A percentile compares a stretch with the other conserved stretches of the same genome.
phyloP scores from a whole-genome alignment of 30 jellyfish, hydroid and myxozoan genomes.

The Euphysa ruthae region DNA sequence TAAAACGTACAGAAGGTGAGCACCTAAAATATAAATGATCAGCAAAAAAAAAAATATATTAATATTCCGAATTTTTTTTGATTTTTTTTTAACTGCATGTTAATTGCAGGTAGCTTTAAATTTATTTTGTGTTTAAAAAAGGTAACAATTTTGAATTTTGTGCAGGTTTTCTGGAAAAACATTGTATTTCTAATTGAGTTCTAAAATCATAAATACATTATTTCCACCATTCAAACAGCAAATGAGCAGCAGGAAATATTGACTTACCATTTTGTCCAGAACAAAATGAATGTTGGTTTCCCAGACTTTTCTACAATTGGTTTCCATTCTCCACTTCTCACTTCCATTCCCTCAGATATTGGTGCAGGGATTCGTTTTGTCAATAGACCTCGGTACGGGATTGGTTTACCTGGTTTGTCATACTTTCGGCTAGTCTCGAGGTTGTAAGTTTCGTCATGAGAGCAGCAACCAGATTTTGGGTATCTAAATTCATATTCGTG shows the following conservation, averaged over 20 bases:
- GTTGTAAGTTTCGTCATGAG: conserved; percentile 16
- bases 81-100: too few species aligned
- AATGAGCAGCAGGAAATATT: too few species aligned
- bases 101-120: too few species aligned
- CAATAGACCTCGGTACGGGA: conserved; percentile 31
- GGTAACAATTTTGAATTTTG: too few species aligned
- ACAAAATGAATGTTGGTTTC: conserved; percentile 40
- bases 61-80: too few species aligned
- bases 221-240: neutral
- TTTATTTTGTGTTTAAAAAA: too few species aligned
- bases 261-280: conserved; percentile 56
- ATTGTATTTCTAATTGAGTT: too few species aligned
- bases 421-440: conserved; percentile 17
- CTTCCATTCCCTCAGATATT: conserved; percentile 29
- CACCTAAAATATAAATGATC: conserved; percentile 9
- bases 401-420: conserved; percentile 34
- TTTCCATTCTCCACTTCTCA: conserved; percentile 40
- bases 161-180: too few species aligned
- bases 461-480: conserved; percentile 40
- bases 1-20: conserved; percentile 37
- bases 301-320: conserved; percentile 25
- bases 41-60: too few species aligned
- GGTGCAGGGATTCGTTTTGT: conserved; percentile 27
- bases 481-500: conserved; percentile 16
- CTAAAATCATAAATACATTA: too few species aligned